These are phyloP conservation scores for Choloepus didactylus DNA, from an alignment of 2,797 vertebrate genomes.

Conservation along the genomic window DNA sequence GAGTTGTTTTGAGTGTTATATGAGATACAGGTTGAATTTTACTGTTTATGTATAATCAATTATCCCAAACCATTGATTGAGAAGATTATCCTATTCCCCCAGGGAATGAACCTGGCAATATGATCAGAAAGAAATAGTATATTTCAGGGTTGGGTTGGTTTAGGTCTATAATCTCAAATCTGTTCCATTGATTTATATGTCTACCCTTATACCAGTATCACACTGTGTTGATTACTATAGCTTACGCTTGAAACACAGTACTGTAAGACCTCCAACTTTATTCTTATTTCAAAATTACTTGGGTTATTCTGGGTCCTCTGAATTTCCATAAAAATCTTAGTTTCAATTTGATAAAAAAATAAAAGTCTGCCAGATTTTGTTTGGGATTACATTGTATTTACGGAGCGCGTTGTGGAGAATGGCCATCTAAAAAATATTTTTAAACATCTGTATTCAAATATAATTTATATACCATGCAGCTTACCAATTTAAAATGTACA, in stretches of 20 bases:
- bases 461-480: neutral
- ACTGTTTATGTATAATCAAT: neutral
- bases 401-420: neutral
- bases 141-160: neutral
- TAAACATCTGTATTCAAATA: neutral
- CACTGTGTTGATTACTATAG: neutral
- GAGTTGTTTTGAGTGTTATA: neutral
- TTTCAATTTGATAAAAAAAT: neutral
- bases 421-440: neutral
- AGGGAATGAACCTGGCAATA: neutral
- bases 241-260: neutral
- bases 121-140: neutral
- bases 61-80: neutral
- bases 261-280: neutral
- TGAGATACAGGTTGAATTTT: neutral
- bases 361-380: neutral
- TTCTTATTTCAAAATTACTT: neutral
- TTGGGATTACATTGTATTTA: neutral
- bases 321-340: neutral
- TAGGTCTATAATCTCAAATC: neutral
- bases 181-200: neutral
- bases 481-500: neutral
- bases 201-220: rapidly evolving
- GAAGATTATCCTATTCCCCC: neutral
- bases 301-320: neutral